Base-by-base conservation (phyloP, 2,797 vertebrate species). In the Streptopelia turtur region DNA sequence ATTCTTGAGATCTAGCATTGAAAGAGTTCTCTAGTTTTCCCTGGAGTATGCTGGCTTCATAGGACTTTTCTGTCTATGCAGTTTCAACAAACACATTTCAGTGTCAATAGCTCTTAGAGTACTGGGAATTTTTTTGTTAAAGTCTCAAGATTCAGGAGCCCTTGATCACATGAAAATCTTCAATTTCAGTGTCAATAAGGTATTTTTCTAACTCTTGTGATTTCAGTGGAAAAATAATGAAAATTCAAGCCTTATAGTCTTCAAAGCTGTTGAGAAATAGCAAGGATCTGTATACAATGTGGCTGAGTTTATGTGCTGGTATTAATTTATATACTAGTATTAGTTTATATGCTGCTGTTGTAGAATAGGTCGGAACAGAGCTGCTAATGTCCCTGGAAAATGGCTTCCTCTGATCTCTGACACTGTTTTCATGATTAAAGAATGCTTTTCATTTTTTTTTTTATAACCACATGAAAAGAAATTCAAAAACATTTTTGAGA, bases 1-100 rank as follows among this genome's bases (percentile, higher is more conserved):
- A 0, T 52, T 87, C 24, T 18, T 7, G 1, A 1, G 1, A 49
- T 52, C 31, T 69, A 65, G 39, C 1, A 0, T 13, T 63, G 16
- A 20, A 80, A 55, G 39, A 30, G 18, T 78, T 43, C 47, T 60
- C 14, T 45, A 90, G 21, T 68, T 77, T 68, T 90, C 10, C 23
- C 15, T 68, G 53, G 23, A 77, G 5, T 64, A 11, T 37, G 7
- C 49, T 37, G 21, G 16, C 12, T 88, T 47, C 33, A 28, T 4
- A 30, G 5, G 27, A 43, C 9, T 45, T 77, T 28, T 71, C 39
- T 35, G 14, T 16, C 79, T 57, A 7, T 50, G 81, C 25, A 11
- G 6, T 49, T 74, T 37, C 33, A 78, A 57, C 23, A 9, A 75
- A 57, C 6, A 50, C 2, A 23, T 68, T 71, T 75, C 41, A 33